Evolutionary conservation across 2,888 invertebrate species (phyloP), one percentile per base, ranked within the genome.

Genomic region (Rotaria socialis): DNA sequence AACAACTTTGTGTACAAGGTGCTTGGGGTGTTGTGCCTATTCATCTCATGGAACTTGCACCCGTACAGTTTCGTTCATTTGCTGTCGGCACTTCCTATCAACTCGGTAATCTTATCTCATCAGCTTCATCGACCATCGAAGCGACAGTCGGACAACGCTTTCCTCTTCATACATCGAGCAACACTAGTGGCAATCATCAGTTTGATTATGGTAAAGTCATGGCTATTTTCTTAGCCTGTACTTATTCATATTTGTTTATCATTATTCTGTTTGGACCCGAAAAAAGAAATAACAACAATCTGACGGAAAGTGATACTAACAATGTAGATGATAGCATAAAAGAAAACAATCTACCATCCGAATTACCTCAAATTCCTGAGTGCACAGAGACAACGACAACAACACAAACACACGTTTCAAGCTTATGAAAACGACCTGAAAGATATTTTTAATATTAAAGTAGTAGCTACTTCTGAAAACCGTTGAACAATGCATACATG

Each of bases 11-110:
- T n/a, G 80, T 80, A 2, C 43, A 43, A 43, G 80, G 80, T 47
- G 80, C 80, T n/a, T 80, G 80, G 80, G 80, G 80, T 10, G 80
- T 80, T 47, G 80, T 80, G n/a, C 80, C 80, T 0, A n/a, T 80
- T 0, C 43, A 80, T 80, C 47, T 80, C 3, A 41, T 80, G 43
- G 80, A 80, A 80, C 80, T 80, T 19, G 1, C 80, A 47, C 80
- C 80, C 0, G 22, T 19, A 22, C 22, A 80, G 24, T 80, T 80
- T 80, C 80, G 80, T 10, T 80, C 80, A 1, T 80, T 80, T n/a
- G 47, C 35, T 3, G 80, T 80, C n/a, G 80, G 80, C 5, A 80
- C 80, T 22, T 22, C 80, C 1, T 80, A 80, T 80, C 80, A 80
- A n/a, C n/a, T 80, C 2, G 80, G 80, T 3, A 80, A 80, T 80